These are phyloP conservation scores for Thecocarcelia acutangulata DNA, from an alignment of 2,888 invertebrate genomes.

Conservation along the genomic window DNA sequence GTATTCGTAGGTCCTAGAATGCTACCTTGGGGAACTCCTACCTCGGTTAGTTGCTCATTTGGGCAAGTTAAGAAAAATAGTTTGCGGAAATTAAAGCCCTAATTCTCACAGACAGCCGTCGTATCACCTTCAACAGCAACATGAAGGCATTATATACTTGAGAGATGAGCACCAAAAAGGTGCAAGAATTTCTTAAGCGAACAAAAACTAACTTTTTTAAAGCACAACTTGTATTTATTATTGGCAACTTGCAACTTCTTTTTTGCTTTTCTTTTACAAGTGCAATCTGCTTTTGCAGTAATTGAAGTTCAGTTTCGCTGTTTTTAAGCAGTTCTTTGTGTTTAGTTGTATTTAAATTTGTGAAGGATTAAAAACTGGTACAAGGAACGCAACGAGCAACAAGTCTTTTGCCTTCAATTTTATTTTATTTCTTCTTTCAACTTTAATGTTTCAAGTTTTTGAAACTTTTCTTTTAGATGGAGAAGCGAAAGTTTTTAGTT, in stretches of 20 bases:
- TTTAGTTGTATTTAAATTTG: slow-evolving; percentile 24
- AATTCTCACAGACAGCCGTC: too few species aligned
- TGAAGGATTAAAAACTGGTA: slow-evolving; percentile 61
- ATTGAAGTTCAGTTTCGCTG: slow-evolving; percentile 28
- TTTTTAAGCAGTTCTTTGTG: slow-evolving; percentile 2
- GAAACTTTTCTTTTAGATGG: slow-evolving; percentile 49
- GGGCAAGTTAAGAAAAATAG: too few species aligned
- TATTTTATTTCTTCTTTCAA: neutral
- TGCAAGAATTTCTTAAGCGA: neutral
- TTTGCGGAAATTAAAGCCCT: too few species aligned
- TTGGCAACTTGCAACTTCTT: slow-evolving; percentile 6
- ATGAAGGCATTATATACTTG: too few species aligned
- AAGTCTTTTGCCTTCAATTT: slow-evolving; percentile 33
- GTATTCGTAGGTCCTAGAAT: too few species aligned
- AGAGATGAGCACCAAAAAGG: neutral
- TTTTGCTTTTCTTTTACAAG: neutral
- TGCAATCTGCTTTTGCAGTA: neutral
- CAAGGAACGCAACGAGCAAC: slow-evolving; percentile 43
- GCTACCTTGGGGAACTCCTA: too few species aligned
- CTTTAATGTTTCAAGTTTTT: slow-evolving; percentile 18
- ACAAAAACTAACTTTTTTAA: neutral
- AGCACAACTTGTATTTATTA: slow-evolving; percentile 22
- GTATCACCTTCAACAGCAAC: too few species aligned
- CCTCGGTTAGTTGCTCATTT: too few species aligned
- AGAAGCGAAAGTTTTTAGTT: slow-evolving; percentile 59